Percentiles rank a stretch among this genome's conserved stretches.
These are phyloP conservation scores for Clusia tigrina DNA, from an alignment of 2,888 invertebrate genomes.

Conservation along the genomic window DNA sequence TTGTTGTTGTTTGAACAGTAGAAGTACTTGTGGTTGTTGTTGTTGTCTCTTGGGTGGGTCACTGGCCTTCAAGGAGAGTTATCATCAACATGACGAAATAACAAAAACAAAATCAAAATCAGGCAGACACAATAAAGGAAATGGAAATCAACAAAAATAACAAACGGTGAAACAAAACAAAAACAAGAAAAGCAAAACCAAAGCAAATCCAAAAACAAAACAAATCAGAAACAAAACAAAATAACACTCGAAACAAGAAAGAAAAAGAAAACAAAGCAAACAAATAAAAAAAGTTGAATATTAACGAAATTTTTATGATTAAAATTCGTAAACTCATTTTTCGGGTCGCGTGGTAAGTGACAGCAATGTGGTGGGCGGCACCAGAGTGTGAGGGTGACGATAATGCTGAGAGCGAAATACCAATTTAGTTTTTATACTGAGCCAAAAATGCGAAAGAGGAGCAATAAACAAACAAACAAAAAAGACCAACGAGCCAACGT, in stretches of 20 bases:
- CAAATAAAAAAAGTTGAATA: neutral
- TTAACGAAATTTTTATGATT: neutral
- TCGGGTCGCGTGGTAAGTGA: no score
- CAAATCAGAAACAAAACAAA: neutral
- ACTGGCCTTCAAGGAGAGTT: constrained; percentile 10
- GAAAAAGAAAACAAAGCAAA: constrained; percentile 1
- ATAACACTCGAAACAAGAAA: neutral
- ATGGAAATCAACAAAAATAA: no score
- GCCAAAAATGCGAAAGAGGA: neutral
- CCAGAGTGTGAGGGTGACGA: no score
- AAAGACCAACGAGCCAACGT: neutral
- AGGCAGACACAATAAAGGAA: no score
- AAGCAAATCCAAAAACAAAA: neutral
- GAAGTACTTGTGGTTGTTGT: neutral
- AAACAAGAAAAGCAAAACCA: neutral
- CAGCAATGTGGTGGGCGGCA: no score
- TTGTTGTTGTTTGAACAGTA: neutral
- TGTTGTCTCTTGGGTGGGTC: constrained; percentile 11
- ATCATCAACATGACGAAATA: neutral
- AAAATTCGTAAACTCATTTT: neutral
- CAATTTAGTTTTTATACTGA: neutral
- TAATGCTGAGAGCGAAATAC: neutral
- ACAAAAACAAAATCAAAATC: neutral
- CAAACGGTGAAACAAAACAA: neutral
- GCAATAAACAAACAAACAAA: neutral